Conservation (phyloP, 2,113 vertebrate genomes). For the Chrysochloris asiatica region DNA sequence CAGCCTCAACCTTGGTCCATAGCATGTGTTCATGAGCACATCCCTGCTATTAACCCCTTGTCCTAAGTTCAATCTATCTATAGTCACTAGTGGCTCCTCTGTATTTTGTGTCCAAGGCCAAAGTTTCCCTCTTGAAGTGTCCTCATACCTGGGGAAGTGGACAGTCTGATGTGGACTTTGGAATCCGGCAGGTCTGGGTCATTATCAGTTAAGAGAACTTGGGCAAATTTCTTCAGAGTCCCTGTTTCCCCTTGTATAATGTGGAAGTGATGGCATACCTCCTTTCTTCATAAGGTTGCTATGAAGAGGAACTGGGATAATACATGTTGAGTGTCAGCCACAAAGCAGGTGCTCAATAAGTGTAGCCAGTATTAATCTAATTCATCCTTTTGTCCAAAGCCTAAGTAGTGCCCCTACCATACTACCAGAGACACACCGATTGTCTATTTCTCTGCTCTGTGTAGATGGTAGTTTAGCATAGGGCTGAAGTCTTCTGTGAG, state of each 20-base stretch:
- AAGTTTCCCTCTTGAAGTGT: background rate
- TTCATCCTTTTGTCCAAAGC: no score
- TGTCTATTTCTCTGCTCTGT: no score
- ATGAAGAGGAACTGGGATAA: no score
- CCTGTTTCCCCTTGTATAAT: background rate
- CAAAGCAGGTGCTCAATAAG: rapidly evolving
- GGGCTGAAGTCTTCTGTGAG: no score
- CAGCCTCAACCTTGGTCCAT: background rate
- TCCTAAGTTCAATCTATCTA: background rate
- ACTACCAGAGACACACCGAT: no score
- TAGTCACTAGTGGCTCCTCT: background rate
- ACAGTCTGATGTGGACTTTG: background rate
- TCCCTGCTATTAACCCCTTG: background rate
- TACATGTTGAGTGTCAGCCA: no score
- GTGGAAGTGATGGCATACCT: rapidly evolving
- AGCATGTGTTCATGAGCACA: background rate
- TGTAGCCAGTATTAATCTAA: no score
- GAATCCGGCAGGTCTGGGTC: background rate
- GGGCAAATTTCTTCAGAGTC: background rate
- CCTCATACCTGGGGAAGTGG: background rate
- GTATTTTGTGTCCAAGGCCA: background rate
- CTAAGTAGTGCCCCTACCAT: no score
- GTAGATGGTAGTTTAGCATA: no score
- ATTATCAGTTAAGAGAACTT: background rate
- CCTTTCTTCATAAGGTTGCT: background rate